Evolutionary conservation across 1,140 invertebrate genomes (phyloP), one percentile per base, ranked within the genome.

Genomic region (Lanistes nyassanus): DNA sequence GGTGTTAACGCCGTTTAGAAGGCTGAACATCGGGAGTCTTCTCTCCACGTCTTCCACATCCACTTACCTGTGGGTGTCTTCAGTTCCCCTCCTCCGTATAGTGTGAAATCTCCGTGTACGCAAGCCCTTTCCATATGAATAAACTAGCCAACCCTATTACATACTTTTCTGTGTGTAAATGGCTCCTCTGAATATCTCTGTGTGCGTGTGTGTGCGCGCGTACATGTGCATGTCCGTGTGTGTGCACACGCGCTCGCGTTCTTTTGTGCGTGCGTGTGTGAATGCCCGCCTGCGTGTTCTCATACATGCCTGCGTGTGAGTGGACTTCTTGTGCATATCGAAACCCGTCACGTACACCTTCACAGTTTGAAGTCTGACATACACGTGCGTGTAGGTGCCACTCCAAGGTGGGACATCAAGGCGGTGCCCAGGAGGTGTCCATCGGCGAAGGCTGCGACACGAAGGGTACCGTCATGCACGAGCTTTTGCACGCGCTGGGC

Each of bases 381-480:
- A 4, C 23, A 11, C 26, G 7, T 65, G 37, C 55, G 71, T 69
- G 47, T 26, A 82, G 81, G 21, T 84, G 81, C 55, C 81, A 84
- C 39, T 82, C 81, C 6, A 81, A 81, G 6, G 78, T 84, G 31
- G 83, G 81, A n/a, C 79, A 79, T 58, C 77, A 76, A 34, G 37
- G 56, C 3, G 62, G 75, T 34, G 55, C 56, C 42, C 79, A 79
- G 31, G 77, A 68, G 31, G 81, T 84, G 16, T 82, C 81, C 5
- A 66, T 84, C 55, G 82, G 81, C 56, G 76, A 65, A 53, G 82
- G 86, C 16, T 85, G 85, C 73, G 64, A 82, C 36, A 64, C 79
- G 34, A 83, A 81, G 62, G 86, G 86, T 55, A 83, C 84, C 53
- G 81, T 85, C 29, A 83, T 86, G 80, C 86, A 87, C 66, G 86